Conservation (phyloP, 2,888 invertebrate genomes). For the Habroteleia sp. region DNA sequence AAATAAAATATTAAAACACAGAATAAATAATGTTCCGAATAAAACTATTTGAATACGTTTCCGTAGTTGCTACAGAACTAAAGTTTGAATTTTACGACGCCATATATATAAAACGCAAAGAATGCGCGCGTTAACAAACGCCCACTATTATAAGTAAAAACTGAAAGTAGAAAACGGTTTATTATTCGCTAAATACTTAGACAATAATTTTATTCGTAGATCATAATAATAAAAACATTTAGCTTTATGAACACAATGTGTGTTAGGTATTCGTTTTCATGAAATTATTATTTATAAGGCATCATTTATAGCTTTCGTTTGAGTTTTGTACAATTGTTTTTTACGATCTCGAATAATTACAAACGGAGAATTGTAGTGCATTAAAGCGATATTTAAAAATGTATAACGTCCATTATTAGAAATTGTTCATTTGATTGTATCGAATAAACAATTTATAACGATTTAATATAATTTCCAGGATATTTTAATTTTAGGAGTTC, state of each 20-base stretch:
- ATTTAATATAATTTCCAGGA: slow-evolving; percentile 45
- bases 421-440: slow-evolving; percentile 17
- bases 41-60: slow-evolving; percentile 5
- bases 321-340: not conserved
- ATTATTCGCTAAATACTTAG: slow-evolving; percentile 16
- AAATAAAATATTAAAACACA: no score
- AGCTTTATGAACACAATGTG: not conserved
- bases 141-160: slow-evolving; percentile 35
- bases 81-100: slow-evolving; percentile 23
- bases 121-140: slow-evolving; percentile 34
- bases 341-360: slow-evolving; percentile 10
- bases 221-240: slow-evolving; percentile 1
- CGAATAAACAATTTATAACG: slow-evolving; percentile 33
- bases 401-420: slow-evolving; percentile 4
- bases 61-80: slow-evolving; percentile 13
- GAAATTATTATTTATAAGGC: not conserved
- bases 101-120: slow-evolving; percentile 11
- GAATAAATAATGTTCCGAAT: not conserved
- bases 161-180: slow-evolving; percentile 22
- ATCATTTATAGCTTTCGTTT: not conserved
- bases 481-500: slow-evolving; percentile 49
- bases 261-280: slow-evolving; percentile 1
- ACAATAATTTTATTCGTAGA: slow-evolving; percentile 9
- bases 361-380: slow-evolving; percentile 2
- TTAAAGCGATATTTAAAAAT: slow-evolving; percentile 30